Percentiles rank a stretch among this genome's conserved stretches.
Conservation (phyloP, 1,140 invertebrate species). For the Eurosta solidaginis region DNA sequence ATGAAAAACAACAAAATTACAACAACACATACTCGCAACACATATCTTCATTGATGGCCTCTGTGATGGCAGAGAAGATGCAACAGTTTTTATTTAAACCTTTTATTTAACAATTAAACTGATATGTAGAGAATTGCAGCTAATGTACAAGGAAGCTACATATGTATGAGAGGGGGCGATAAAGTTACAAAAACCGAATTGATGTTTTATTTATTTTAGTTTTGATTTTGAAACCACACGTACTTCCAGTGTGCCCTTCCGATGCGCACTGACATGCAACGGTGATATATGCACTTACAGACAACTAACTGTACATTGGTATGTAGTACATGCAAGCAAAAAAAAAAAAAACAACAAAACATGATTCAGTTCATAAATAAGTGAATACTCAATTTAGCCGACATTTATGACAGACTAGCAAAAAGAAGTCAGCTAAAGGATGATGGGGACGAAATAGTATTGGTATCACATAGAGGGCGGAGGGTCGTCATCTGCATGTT, state of each 20-base stretch:
- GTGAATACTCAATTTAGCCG: slow-evolving; percentile 18
- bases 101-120: slow-evolving; percentile 27
- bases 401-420: slow-evolving; percentile 29
- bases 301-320: no score
- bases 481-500: neutral
- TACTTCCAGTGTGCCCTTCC: neutral
- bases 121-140: neutral
- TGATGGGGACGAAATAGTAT: neutral
- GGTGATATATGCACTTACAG: no score
- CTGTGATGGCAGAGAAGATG: slow-evolving; percentile 3
- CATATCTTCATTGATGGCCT: neutral
- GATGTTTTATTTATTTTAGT: neutral
- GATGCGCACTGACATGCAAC: slow-evolving; percentile 12
- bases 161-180: neutral
- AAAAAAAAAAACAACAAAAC: neutral
- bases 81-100: slow-evolving; percentile 20
- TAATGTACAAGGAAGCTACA: neutral
- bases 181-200: neutral
- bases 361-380: slow-evolving; percentile 16
- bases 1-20: slow-evolving; percentile 12
- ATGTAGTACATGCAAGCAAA: neutral
- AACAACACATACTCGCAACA: no score
- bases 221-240: neutral
- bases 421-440: neutral
- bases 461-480: neutral